Percentiles rank a stretch among this genome's conserved stretches.
Evolutionary conservation across 2,797 vertebrate species (phyloP).

Genomic region (Cuniculus paca): DNA sequence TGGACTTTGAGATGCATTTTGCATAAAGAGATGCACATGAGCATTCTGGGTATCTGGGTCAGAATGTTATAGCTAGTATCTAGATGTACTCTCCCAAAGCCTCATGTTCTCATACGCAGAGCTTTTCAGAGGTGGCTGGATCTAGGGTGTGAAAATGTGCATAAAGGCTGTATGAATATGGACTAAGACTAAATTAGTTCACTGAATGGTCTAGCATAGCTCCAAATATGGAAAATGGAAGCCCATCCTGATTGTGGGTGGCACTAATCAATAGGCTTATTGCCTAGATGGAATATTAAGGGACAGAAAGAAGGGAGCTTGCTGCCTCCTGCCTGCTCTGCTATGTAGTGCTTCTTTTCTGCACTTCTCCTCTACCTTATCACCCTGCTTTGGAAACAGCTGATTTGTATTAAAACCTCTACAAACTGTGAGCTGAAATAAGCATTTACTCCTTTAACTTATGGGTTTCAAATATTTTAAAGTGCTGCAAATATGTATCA

Average conservation of each 20-base stretch:
- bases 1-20: background rate
- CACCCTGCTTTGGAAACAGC: background rate
- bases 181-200: background rate
- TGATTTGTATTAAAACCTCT: background rate
- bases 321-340: background rate
- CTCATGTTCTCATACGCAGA: background rate
- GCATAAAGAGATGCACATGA: background rate
- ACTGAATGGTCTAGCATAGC: background rate
- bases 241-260: background rate
- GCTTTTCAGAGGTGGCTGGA: background rate
- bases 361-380: background rate
- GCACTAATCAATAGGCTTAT: background rate
- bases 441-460: background rate
- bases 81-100: background rate
- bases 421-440: background rate
- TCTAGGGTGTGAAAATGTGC: background rate
- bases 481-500: background rate
- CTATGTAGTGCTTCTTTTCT: background rate
- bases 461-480: background rate
- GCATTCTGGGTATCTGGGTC: background rate
- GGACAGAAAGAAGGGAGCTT: background rate
- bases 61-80: background rate
- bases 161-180: background rate
- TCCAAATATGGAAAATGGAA: background rate
- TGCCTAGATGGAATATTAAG: background rate